Conservation (phyloP, 2,888 invertebrate genomes). For the Limnephilus lunatus region DNA sequence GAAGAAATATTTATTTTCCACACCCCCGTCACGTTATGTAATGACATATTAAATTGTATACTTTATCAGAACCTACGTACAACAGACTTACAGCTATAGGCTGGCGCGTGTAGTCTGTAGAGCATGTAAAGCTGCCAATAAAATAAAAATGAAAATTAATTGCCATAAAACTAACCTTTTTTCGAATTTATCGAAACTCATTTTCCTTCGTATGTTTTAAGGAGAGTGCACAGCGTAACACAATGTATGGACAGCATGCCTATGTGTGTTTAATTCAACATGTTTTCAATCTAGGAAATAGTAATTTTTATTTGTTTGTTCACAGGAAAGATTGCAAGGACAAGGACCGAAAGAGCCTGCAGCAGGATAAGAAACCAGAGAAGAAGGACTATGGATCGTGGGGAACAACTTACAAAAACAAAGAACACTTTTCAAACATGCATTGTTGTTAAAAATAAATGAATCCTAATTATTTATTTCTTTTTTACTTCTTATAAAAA, state of each 20-base stretch:
- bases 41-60: too few relatives aligned
- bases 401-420: slow-evolving; percentile 86
- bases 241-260: background rate
- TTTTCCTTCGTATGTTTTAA: background rate
- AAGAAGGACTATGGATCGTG: slow-evolving; percentile 81
- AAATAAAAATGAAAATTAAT: background rate
- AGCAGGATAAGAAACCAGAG: slow-evolving; percentile 70
- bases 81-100: too few relatives aligned
- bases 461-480: slow-evolving; percentile 63
- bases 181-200: background rate
- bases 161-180: background rate
- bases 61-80: too few relatives aligned
- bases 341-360: slow-evolving; percentile 71
- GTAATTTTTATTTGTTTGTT: slow-evolving; percentile 56
- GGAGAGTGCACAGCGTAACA: background rate
- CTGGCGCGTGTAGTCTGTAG: too few relatives aligned
- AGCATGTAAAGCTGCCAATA: background rate
- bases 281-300: background rate
- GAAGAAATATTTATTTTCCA: too few relatives aligned
- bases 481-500: background rate
- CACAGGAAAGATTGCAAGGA: slow-evolving; percentile 68
- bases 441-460: slow-evolving; percentile 78
- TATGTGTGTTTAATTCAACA: background rate
- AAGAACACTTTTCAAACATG: slow-evolving; percentile 84
- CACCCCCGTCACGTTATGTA: too few relatives aligned